A percentile compares a stretch with the other conserved stretches of the same genome.
These are phyloP conservation scores for Coregonus clupeaformis DNA, from an alignment of 2,113 vertebrate genomes.

Conservation along the genomic window DNA sequence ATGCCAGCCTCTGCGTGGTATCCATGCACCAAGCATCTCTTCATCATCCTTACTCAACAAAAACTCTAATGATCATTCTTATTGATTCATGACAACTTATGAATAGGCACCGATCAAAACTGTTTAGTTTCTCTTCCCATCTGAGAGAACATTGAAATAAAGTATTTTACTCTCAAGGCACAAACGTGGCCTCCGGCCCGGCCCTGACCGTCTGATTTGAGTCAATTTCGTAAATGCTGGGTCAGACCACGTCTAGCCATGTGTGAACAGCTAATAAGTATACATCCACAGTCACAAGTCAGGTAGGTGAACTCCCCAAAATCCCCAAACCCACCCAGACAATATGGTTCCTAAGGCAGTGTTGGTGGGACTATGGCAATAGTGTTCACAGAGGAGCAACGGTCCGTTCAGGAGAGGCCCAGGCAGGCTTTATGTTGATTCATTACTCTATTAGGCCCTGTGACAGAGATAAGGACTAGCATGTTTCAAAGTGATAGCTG, in stretches of 20 bases:
- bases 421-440: constrained; percentile 63
- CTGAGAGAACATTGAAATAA: not conserved
- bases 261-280: constrained; percentile 23
- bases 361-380: constrained; percentile 46
- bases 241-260: constrained; percentile 32
- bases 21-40: not conserved
- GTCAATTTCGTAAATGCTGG: constrained; percentile 42
- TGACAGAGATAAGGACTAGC: constrained; percentile 74
- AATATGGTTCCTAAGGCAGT: constrained; percentile 65
- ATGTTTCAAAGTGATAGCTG: constrained; percentile 75
- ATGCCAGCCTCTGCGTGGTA: constrained; percentile 7
- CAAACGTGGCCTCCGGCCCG: not conserved
- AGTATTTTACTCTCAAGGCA: not conserved
- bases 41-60: not conserved
- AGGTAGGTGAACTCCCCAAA: constrained; percentile 19
- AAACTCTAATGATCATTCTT: not conserved
- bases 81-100: not conserved
- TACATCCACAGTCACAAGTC: constrained; percentile 53
- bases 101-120: not conserved
- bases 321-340: constrained; percentile 56
- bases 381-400: constrained; percentile 53
- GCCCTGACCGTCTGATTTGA: constrained; percentile 13
- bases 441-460: constrained; percentile 72
- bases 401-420: constrained; percentile 55
- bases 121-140: constrained; percentile 10